Evolutionary conservation across 2,113 vertebrate genomes (phyloP).

Genomic region (Pristiophorus japonicus): DNA sequence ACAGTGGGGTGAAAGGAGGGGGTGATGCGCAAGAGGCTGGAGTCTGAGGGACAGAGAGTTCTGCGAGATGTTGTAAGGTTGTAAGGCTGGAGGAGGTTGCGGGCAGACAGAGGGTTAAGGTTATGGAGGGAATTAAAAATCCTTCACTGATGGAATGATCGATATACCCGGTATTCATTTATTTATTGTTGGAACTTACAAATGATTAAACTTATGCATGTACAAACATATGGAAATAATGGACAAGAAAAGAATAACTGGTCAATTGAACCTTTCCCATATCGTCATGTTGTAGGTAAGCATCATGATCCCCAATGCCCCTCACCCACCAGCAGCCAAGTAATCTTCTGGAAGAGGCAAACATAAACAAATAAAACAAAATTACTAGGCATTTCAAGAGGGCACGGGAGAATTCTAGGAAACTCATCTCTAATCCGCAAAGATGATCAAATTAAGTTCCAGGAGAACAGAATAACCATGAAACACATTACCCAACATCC

Average conservation of each 20-base stretch:
- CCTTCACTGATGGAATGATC: background rate
- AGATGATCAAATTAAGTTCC: background rate
- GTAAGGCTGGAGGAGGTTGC: background rate
- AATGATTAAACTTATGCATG: background rate
- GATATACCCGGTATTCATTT: background rate
- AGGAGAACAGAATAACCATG: too few relatives aligned
- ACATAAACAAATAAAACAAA: background rate
- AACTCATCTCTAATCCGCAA: background rate
- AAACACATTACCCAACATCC: too few relatives aligned
- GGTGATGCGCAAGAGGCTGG: background rate
- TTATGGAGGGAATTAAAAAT: background rate
- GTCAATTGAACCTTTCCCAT: background rate
- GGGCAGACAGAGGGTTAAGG: background rate
- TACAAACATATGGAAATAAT: background rate
- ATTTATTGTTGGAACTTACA: background rate
- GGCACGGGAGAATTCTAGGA: background rate
- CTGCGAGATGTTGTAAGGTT: background rate
- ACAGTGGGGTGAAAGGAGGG: background rate
- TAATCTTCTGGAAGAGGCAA: background rate
- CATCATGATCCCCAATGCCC: background rate
- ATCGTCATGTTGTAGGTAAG: background rate
- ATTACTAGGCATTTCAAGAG: background rate
- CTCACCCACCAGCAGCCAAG: background rate
- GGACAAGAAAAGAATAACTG: background rate
- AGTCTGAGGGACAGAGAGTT: background rate